Evolutionary conservation across 2,113 vertebrate genomes (phyloP).

Genomic region (Herpailurus yagouaroundi): DNA sequence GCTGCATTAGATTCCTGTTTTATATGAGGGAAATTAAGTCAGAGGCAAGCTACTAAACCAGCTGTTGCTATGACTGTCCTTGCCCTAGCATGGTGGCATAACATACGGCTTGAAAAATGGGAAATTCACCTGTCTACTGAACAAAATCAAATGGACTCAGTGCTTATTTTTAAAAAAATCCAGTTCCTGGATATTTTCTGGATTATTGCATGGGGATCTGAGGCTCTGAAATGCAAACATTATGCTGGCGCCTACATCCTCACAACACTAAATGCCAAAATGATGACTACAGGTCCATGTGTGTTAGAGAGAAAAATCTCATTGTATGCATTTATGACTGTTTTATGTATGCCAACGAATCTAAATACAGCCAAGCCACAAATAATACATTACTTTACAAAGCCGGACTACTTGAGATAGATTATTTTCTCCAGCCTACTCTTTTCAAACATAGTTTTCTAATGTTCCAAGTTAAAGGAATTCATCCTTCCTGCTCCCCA

Average conservation of each 20-base stretch:
- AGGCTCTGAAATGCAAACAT: constrained; percentile 24
- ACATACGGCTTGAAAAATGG: neutral
- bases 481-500: neutral
- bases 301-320: constrained; percentile 10
- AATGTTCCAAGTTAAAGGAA: neutral
- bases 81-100: neutral
- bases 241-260: neutral
- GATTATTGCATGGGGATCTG: neutral
- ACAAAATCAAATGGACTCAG: neutral
- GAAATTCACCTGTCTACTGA: neutral
- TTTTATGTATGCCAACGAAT: constrained; percentile 24
- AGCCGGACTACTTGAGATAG: neutral
- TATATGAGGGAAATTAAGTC: neutral
- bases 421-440: neutral
- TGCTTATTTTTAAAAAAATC: neutral
- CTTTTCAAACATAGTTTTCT: constrained; percentile 34
- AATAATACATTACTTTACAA: neutral
- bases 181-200: neutral
- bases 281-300: neutral
- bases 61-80: neutral
- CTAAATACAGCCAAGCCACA: constrained; percentile 38
- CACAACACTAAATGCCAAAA: constrained; percentile 18
- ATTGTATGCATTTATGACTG: neutral
- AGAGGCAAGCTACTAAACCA: constrained; percentile 7
- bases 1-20: neutral